A percentile compares a stretch with the other conserved stretches of the same genome.
Evolutionary conservation across 2,797 vertebrate species (phyloP).

Genomic region (Hylomyscus alleni): DNA sequence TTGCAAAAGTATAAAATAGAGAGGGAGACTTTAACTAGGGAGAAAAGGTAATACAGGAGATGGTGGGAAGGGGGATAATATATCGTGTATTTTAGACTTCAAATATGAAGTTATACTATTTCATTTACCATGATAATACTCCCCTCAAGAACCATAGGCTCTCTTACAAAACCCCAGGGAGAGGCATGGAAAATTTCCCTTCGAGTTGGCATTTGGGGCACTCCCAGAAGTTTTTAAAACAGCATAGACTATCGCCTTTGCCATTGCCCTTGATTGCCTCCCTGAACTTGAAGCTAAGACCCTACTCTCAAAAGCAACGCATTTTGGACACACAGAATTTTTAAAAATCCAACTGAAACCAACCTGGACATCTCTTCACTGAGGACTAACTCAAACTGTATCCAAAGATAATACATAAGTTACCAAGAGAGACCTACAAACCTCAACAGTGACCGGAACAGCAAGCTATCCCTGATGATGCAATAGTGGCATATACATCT

Average conservation of each 20-base stretch:
- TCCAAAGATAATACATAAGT: not conserved
- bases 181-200: not conserved
- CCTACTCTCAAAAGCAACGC: not conserved
- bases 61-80: not conserved
- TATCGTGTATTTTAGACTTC: not conserved
- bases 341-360: not conserved
- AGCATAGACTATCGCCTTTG: not conserved
- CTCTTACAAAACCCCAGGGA: not conserved
- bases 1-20: not conserved
- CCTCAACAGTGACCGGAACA: not conserved
- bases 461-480: not conserved
- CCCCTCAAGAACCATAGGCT: not conserved
- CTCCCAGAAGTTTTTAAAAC: not conserved
- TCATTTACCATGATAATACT: not conserved
- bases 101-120: not conserved
- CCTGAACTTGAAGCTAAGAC: not conserved
- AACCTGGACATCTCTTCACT: not conserved
- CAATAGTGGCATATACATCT: not conserved
- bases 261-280: not conserved
- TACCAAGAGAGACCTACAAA: not conserved
- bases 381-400: not conserved
- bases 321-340: not conserved
- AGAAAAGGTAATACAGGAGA: not conserved
- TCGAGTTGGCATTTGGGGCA: not conserved
- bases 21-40: not conserved